Conservation (phyloP, 2,888 invertebrate species). For the Drosophila helvetica region DNA sequence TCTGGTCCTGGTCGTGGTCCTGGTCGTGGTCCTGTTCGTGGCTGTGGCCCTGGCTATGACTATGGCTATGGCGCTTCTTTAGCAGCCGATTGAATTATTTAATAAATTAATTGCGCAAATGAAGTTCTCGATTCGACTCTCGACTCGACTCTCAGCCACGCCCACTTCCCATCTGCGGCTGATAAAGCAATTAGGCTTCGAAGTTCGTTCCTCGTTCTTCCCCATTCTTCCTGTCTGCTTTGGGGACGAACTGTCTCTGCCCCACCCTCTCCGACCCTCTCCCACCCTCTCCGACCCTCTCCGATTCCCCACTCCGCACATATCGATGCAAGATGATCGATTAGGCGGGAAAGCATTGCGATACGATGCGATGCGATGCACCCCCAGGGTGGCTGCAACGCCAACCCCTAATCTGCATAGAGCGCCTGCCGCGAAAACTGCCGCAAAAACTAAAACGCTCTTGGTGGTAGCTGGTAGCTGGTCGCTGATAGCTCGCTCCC, state of each 20-base stretch:
- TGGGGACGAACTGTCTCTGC: not conserved
- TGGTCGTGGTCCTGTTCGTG: no score
- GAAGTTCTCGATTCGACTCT: constrained; percentile 28
- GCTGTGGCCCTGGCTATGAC: not conserved
- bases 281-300: no score
- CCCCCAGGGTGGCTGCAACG: not conserved
- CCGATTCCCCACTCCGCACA: not conserved
- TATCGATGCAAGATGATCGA: constrained; percentile 1
- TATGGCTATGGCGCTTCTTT: constrained; percentile 45
- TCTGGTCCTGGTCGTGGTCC: no score
- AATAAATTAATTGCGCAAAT: constrained; percentile 72
- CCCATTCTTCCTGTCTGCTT: not conserved
- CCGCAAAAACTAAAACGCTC: constrained; percentile 3
- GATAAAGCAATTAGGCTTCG: constrained; percentile 31
- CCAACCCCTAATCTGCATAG: constrained; percentile 15
- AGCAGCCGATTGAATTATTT: constrained; percentile 69
- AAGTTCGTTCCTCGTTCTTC: not conserved
- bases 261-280: no score
- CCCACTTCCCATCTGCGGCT: constrained; percentile 35
- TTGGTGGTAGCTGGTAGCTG: not conserved
- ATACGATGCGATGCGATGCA: no score
- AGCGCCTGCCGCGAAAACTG: constrained; percentile 1
- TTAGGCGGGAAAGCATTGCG: not conserved
- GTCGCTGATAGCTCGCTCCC: no score
- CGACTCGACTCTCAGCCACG: constrained; percentile 23